A percentile compares a stretch with the other conserved stretches of the same genome.
phyloP scores from a whole-genome alignment of 2,113 vertebrate species.

The Platichthys flesus region DNA sequence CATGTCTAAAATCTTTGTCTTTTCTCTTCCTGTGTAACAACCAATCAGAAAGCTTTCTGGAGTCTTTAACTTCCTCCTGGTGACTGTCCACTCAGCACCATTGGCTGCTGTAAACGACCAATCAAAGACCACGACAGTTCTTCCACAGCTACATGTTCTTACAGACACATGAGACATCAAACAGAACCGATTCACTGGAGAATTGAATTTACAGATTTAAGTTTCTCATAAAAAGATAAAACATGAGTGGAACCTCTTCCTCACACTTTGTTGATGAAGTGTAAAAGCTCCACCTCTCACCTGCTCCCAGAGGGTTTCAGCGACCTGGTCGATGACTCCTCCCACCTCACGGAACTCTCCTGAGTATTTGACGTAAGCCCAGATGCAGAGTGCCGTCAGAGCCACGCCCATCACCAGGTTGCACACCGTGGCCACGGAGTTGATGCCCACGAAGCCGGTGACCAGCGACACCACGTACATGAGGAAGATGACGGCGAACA shows the following conservation, averaged over 20 bases:
- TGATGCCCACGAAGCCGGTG: slow-evolving; percentile 93
- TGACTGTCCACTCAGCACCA: no score
- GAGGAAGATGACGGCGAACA: slow-evolving; percentile 93
- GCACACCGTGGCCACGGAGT: slow-evolving; percentile 89
- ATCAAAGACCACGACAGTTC: no score
- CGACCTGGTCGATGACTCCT: slow-evolving; percentile 91
- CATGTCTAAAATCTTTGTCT: neutral
- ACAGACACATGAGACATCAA: no score
- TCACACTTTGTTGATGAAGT: neutral
- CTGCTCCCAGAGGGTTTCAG: slow-evolving; percentile 96
- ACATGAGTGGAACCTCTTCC: no score
- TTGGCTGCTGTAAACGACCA: no score
- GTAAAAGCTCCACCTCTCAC: slow-evolving; percentile 76
- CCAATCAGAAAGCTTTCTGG: no score
- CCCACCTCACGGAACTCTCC: slow-evolving; percentile 95
- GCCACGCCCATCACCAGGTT: slow-evolving; percentile 93
- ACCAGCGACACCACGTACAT: slow-evolving; percentile 93
- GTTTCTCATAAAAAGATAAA: no score
- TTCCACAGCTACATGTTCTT: no score
- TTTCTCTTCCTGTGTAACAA: no score
- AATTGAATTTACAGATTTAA: no score
- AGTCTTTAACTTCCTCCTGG: no score
- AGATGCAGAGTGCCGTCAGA: slow-evolving; percentile 90
- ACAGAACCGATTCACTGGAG: no score
- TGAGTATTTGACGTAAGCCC: slow-evolving; percentile 96